Percentiles rank a stretch among this genome's conserved stretches.
These are phyloP conservation scores for Zapus hudsonius DNA, from an alignment of 2,113 vertebrate genomes.

Conservation along the genomic window DNA sequence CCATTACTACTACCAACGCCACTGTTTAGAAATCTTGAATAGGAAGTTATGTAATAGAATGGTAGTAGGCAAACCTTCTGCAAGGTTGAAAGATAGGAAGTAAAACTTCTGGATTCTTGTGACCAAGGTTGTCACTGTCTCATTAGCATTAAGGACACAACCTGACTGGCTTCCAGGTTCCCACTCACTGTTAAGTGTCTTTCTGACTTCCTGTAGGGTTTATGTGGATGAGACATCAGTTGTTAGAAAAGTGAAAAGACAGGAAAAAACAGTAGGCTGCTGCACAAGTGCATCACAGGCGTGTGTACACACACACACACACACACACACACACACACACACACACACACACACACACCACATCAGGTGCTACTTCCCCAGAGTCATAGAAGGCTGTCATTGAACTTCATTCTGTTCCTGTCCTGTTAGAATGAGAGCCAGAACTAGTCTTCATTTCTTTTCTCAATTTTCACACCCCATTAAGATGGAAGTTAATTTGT, in stretches of 20 bases:
- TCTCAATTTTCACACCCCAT: constrained; percentile 47
- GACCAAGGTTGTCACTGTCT: not conserved
- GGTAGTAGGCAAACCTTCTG: not conserved
- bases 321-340: not conserved
- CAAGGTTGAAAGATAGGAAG: not conserved
- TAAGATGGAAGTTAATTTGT: constrained; percentile 73
- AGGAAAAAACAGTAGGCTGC: not conserved
- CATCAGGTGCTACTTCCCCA: constrained; percentile 10
- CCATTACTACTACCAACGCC: not conserved
- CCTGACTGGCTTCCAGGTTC: constrained; percentile 33
- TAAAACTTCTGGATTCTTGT: not conserved
- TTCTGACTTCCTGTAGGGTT: constrained; percentile 49
- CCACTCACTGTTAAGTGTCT: not conserved
- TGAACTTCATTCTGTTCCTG: constrained; percentile 65
- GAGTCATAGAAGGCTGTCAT: constrained; percentile 55
- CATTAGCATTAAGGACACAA: constrained; percentile 22
- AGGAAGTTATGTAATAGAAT: not conserved
- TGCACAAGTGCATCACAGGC: no score
- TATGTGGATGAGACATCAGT: not conserved
- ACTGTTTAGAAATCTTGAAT: not conserved
- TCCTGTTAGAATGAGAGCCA: constrained; percentile 7
- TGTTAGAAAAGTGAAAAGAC: constrained; percentile 47
- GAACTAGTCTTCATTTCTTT: not conserved
- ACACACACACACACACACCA: not conserved
- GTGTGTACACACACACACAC: not conserved